Evolutionary conservation across 2,113 vertebrate species (phyloP).

Genomic region (Peucedramus taeniatus): DNA sequence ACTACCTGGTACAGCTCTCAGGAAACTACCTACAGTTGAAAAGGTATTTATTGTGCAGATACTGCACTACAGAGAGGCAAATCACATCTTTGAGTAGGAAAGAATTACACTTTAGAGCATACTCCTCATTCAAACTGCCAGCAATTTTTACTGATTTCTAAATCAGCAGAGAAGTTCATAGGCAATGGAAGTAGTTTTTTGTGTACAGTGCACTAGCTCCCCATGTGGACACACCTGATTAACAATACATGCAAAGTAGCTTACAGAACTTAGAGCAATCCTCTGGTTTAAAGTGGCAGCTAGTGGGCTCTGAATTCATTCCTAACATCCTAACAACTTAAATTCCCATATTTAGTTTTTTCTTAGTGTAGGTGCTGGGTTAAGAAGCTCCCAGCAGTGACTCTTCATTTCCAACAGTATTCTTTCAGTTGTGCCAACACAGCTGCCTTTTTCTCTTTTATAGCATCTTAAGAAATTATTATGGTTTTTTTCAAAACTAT

Average conservation of each 20-base stretch:
- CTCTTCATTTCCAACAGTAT: neutral
- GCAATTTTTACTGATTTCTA: neutral
- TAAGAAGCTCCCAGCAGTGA: neutral
- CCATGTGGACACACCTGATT: constrained; percentile 41
- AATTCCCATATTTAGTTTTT: accelerated
- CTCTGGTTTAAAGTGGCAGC: neutral
- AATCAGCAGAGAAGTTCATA: neutral
- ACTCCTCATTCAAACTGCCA: neutral
- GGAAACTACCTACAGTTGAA: neutral
- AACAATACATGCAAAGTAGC: neutral
- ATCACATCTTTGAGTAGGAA: neutral
- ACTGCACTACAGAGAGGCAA: neutral
- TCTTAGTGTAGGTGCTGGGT: neutral
- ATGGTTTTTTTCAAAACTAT: neutral
- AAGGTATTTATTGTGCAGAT: neutral
- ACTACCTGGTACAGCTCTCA: neutral
- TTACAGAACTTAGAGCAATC: neutral
- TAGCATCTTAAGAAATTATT: neutral
- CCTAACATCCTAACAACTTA: neutral
- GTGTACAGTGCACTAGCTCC: constrained; percentile 50
- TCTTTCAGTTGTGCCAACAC: neutral
- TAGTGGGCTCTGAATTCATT: neutral
- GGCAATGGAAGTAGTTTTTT: neutral
- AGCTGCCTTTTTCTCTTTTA: neutral
- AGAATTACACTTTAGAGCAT: neutral